Conservation (phyloP, 37 sponge, comb jelly and placozoan species). For the Chondrosia reniformis region DNA sequence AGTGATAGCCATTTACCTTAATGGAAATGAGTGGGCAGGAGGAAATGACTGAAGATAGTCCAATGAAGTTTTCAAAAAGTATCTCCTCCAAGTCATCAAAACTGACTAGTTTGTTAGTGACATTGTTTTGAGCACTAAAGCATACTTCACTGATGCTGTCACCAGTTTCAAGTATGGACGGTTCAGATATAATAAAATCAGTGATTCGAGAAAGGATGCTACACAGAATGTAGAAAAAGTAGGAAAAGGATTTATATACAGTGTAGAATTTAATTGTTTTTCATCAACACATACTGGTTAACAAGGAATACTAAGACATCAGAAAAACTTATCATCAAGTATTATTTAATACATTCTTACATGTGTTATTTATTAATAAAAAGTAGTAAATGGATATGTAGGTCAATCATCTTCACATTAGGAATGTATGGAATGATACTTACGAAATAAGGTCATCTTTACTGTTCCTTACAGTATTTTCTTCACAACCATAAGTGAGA, state of each 20-base stretch:
- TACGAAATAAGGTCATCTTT: background rate
- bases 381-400: no score
- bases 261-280: no score
- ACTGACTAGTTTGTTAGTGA: constrained; percentile 8
- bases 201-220: background rate
- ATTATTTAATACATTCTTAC: no score
- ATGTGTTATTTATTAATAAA: no score
- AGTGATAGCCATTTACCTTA: background rate
- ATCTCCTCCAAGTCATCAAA: background rate
- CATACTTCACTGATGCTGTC: background rate
- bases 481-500: background rate
- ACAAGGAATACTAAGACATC: no score
- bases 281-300: no score
- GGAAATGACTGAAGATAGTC: background rate
- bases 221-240: background rate
- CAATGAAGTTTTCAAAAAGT: constrained; percentile 2
- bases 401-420: no score
- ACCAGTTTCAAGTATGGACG: background rate
- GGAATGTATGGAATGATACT: no score
- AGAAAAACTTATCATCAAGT: no score
- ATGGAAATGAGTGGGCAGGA: background rate
- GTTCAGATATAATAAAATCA: no score
- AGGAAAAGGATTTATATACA: background rate
- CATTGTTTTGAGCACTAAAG: background rate
- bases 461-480: background rate